Conservation (phyloP, 2,113 vertebrate genomes). For the Actinemys pallida region DNA sequence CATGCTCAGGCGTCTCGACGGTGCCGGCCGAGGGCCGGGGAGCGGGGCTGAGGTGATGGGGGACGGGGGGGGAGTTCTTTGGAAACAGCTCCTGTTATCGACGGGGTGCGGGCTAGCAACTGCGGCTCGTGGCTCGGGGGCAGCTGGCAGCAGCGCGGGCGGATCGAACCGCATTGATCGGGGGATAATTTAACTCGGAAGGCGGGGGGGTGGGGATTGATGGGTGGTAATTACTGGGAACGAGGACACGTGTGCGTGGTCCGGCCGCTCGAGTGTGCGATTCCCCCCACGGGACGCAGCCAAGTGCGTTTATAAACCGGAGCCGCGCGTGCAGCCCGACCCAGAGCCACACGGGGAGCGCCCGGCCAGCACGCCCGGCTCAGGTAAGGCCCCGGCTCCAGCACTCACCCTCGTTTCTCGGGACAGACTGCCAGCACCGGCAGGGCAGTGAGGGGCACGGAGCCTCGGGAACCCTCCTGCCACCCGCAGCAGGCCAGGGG, state of each 20-base stretch:
- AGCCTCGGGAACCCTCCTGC: rapidly evolving
- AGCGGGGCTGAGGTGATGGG: rapidly evolving
- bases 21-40: not conserved
- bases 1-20: not conserved
- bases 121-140: not conserved
- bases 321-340: rapidly evolving
- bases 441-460: not conserved
- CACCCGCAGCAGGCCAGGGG: not conserved
- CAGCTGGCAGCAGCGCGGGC: not conserved
- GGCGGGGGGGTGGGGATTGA: not conserved
- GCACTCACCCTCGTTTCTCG: not conserved
- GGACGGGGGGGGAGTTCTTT: not conserved
- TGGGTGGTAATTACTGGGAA: slow-evolving; percentile 58
- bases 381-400: slow-evolving; percentile 19
- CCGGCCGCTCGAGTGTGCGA: rapidly evolving
- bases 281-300: not conserved
- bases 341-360: not conserved
- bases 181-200: not conserved
- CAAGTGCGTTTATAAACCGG: slow-evolving; percentile 30
- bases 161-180: slow-evolving; percentile 49
- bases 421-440: not conserved
- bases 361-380: rapidly evolving
- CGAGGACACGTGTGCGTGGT: not conserved
- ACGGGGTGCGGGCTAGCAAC: not conserved
- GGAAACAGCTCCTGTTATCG: not conserved